Evolutionary conservation across 2,888 invertebrate species (phyloP).

Genomic region (Cremastinae sp.): DNA sequence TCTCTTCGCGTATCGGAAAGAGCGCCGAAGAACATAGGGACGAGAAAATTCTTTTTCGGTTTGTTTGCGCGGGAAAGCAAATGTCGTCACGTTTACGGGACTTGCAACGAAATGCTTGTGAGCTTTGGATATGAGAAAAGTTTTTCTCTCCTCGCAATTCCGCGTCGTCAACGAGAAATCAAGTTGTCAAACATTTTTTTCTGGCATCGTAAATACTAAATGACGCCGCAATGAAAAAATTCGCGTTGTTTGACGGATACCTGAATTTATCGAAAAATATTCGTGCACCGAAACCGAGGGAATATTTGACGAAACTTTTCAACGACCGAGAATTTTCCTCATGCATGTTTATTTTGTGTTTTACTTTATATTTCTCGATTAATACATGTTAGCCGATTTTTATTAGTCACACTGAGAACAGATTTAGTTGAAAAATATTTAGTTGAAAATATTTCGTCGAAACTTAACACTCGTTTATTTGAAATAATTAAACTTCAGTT

Average conservation of each 20-base stretch:
- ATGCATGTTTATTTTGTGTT: no score
- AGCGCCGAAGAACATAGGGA: conserved; percentile 22
- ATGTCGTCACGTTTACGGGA: conserved; percentile 41
- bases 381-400: no score
- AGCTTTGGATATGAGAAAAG: conserved; percentile 45
- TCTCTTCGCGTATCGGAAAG: no score
- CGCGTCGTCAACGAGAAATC: conserved; percentile 29
- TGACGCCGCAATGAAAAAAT: conserved; percentile 23
- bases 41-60: conserved; percentile 5
- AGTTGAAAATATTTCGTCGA: no score
- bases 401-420: no score
- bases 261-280: no score
- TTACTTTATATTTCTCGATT: no score
- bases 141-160: conserved; percentile 23
- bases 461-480: no score
- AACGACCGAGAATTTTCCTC: not conserved
- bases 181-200: conserved; percentile 47
- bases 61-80: conserved; percentile 6
- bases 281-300: not conserved
- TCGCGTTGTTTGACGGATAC: not conserved
- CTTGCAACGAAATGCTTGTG: conserved; percentile 22
- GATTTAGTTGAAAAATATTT: no score
- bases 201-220: conserved; percentile 11
- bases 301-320: no score
- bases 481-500: no score